A percentile compares a stretch with the other conserved stretches of the same genome.
Evolutionary conservation across 2,113 vertebrate species (phyloP).

Genomic region (Argyrosomus japonicus): DNA sequence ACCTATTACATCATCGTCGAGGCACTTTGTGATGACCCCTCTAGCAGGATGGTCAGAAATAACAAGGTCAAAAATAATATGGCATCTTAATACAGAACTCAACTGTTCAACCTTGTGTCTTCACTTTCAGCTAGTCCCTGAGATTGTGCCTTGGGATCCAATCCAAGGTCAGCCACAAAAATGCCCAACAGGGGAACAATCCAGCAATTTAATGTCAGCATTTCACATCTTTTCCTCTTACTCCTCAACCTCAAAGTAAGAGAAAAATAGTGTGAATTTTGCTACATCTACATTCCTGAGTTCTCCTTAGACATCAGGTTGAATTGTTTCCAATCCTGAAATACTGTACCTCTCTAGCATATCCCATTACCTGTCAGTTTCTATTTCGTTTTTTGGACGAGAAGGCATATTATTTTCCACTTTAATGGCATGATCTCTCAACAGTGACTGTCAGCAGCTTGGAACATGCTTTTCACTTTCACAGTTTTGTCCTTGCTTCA

Average conservation of each 20-base stretch:
- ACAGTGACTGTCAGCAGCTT: slow-evolving; percentile 67
- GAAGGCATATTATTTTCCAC: slow-evolving; percentile 75
- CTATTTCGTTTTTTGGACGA: slow-evolving; percentile 62
- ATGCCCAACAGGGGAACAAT: slow-evolving; percentile 50
- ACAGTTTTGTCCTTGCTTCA: slow-evolving; percentile 53
- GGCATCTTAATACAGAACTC: slow-evolving; percentile 21
- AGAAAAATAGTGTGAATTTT: slow-evolving; percentile 46
- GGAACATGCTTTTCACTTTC: slow-evolving; percentile 54
- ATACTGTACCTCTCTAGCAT: slow-evolving; percentile 51
- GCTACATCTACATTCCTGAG: slow-evolving; percentile 38
- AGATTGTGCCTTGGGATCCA: slow-evolving; percentile 45
- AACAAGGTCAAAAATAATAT: slow-evolving; percentile 59
- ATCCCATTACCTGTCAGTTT: slow-evolving; percentile 68
- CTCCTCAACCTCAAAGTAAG: slow-evolving; percentile 43
- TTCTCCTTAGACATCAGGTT: slow-evolving; percentile 54
- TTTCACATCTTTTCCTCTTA: slow-evolving; percentile 59
- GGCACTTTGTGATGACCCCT: slow-evolving; percentile 47
- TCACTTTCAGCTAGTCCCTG: slow-evolving; percentile 11
- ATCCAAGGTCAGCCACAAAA: slow-evolving; percentile 57
- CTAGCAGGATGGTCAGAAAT: slow-evolving; percentile 45
- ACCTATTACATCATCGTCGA: slow-evolving; percentile 47
- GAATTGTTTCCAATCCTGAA: slow-evolving; percentile 66
- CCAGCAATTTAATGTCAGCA: slow-evolving; percentile 64
- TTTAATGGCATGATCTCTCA: slow-evolving; percentile 71
- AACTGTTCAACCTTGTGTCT: slow-evolving; percentile 31